Evolutionary conservation across 2,113 vertebrate species (phyloP).

Genomic region (Ochotona princeps): DNA sequence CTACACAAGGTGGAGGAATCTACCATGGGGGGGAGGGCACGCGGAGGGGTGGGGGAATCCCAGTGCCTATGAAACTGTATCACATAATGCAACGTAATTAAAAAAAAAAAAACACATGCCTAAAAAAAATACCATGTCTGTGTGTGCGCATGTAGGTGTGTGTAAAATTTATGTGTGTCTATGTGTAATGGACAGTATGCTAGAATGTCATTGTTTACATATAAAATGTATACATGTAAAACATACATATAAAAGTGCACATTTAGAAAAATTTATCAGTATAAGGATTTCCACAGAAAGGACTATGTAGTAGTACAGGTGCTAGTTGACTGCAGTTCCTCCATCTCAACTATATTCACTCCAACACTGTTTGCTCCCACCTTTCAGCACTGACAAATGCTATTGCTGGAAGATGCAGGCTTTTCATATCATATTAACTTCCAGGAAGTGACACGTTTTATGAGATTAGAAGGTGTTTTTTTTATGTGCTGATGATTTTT

Average conservation of each 20-base stretch:
- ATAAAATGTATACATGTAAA: not conserved
- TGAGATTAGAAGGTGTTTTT: constrained; percentile 45
- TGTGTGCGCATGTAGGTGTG: not conserved
- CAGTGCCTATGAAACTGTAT: too few species aligned
- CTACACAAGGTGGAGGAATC: too few species aligned
- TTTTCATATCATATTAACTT: constrained; percentile 56
- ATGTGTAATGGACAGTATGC: not conserved
- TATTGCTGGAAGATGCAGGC: not conserved
- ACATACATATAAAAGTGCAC: too few species aligned
- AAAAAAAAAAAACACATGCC: too few species aligned
- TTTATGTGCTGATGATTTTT: constrained; percentile 11
- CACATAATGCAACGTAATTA: too few species aligned
- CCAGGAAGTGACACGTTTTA: constrained; percentile 3
- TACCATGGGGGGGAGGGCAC: too few species aligned
- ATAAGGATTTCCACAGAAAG: not conserved
- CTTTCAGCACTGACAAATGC: not conserved
- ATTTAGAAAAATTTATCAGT: too few species aligned
- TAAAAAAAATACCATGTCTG: not conserved
- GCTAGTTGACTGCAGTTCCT: not conserved
- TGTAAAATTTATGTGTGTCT: not conserved
- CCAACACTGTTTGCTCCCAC: not conserved
- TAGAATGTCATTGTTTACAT: not conserved
- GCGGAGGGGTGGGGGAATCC: too few species aligned
- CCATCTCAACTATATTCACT: not conserved
- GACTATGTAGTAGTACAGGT: not conserved